phyloP scores from a whole-genome alignment of 2,888 invertebrate genomes.

The Panopea generosa region DNA sequence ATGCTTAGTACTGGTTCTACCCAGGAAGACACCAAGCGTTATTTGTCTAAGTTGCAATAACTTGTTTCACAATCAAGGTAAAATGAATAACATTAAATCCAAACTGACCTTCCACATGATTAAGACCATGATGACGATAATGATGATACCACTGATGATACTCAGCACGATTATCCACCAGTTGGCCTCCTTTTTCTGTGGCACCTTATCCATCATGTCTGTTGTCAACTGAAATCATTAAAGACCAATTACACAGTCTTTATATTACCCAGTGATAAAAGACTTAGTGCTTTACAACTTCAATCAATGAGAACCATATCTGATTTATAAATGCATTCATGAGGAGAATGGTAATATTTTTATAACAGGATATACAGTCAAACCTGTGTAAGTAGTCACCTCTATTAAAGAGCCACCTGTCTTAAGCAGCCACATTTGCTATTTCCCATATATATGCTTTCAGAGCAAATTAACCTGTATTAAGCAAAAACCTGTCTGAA shows the following conservation, averaged over 20 bases:
- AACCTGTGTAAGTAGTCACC: no score
- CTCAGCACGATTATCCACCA: conserved; percentile 34
- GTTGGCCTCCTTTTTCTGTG: conserved; percentile 8
- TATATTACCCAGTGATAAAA: not conserved
- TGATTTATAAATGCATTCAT: not conserved
- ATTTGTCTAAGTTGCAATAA: no score
- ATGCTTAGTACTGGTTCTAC: no score
- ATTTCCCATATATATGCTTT: no score
- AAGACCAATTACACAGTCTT: not conserved
- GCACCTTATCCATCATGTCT: not conserved
- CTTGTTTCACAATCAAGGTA: no score
- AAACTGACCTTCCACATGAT: conserved; percentile 23
- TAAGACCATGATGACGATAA: conserved; percentile 18
- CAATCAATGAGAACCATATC: not conserved
- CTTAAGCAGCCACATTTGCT: no score
- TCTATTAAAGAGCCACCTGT: no score
- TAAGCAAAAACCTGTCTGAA: no score
- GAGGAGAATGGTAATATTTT: not conserved
- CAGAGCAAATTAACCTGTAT: no score
- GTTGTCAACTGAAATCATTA: conserved; percentile 17
- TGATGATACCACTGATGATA: conserved; percentile 6
- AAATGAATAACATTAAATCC: no score
- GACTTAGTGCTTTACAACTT: not conserved
- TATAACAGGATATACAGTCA: no score
- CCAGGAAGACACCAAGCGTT: no score